Evolutionary conservation across 2,888 invertebrate genomes (phyloP).

Genomic region (Eupithecia tripunctaria): DNA sequence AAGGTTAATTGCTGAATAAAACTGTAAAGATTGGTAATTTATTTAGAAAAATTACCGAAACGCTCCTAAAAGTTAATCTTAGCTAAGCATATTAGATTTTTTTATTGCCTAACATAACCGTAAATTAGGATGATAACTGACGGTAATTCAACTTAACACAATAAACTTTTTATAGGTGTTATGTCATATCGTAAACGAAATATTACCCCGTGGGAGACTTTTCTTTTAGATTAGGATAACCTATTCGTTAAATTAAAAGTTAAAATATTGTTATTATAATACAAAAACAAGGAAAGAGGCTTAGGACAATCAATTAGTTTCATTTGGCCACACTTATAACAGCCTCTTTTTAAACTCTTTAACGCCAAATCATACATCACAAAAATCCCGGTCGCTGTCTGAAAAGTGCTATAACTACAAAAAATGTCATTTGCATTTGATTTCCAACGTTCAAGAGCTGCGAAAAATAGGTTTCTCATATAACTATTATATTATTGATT

Average conservation of each 20-base stretch:
- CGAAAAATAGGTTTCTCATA: not conserved
- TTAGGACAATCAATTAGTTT: not conserved
- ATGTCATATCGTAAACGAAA: constrained; percentile 33
- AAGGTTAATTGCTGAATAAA: too few relatives aligned
- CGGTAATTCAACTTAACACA: constrained; percentile 39
- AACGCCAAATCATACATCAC: not conserved
- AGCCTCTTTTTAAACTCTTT: not conserved
- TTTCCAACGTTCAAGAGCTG: not conserved
- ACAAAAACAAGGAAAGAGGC: not conserved
- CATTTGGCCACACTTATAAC: not conserved
- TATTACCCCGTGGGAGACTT: constrained; percentile 22
- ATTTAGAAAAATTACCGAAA: constrained; percentile 12
- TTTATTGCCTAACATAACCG: constrained; percentile 53
- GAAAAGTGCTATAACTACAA: not conserved
- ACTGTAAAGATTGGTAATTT: not conserved
- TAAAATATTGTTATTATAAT: not conserved
- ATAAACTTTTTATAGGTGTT: constrained; percentile 42
- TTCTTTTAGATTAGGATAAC: not conserved
- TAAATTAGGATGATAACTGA: constrained; percentile 49
- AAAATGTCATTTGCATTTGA: not conserved
- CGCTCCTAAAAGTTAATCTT: constrained; percentile 44
- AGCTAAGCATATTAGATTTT: constrained; percentile 47
- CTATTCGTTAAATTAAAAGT: not conserved
- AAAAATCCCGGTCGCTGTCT: not conserved
- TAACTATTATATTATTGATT: not conserved